These are phyloP conservation scores for Megaceryle alcyon DNA, from an alignment of 2,797 vertebrate genomes.

Conservation along the genomic window DNA sequence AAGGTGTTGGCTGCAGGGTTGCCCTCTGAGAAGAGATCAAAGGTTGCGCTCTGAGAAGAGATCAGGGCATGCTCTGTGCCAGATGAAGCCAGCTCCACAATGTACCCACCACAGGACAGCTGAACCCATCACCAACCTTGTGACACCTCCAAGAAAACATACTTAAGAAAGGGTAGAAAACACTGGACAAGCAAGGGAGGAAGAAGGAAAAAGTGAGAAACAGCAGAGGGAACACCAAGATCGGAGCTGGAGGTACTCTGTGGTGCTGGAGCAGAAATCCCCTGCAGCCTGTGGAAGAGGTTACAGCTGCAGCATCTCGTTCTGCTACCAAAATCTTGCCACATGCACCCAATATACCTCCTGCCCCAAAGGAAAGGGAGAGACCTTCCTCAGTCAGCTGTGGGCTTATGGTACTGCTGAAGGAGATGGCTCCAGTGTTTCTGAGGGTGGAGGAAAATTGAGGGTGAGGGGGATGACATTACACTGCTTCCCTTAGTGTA, in stretches of 20 bases:
- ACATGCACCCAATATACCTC: accelerated
- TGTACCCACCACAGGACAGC: neutral
- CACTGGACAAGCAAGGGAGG: neutral
- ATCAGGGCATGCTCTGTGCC: neutral
- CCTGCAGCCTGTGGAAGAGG: neutral
- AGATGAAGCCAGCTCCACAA: accelerated
- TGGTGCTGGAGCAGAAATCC: neutral
- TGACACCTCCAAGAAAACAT: neutral
- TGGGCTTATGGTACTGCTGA: neutral
- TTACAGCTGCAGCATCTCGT: neutral
- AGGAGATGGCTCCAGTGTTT: neutral
- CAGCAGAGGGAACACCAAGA: neutral
- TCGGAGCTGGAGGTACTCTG: neutral
- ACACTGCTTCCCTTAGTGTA: neutral
- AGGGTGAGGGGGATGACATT: neutral
- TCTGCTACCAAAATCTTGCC: neutral
- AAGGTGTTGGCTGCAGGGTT: neutral
- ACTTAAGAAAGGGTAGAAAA: neutral
- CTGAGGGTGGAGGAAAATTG: neutral
- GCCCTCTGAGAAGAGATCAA: neutral
- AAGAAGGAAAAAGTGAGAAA: neutral
- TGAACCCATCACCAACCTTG: neutral
- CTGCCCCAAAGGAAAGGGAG: neutral
- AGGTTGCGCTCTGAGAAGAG: neutral
- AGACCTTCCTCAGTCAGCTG: neutral